Evolutionary conservation across 1,140 invertebrate genomes (phyloP).

Genomic region (Ylistrum balloti): DNA sequence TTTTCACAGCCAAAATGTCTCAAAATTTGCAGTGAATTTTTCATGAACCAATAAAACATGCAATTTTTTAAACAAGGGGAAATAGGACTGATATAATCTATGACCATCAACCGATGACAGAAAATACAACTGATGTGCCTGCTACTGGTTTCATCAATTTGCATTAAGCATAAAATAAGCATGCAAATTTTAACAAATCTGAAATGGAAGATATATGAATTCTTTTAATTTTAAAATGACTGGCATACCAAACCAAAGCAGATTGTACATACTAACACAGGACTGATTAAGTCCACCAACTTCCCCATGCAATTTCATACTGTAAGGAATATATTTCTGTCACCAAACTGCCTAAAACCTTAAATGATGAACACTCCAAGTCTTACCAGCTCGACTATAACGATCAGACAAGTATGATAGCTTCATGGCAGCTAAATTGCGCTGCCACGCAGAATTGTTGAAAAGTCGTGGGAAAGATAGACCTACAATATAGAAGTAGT

Average conservation of each 20-base stretch:
- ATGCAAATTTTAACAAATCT: no score
- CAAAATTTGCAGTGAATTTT: no score
- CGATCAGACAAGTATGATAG: constrained; percentile 59
- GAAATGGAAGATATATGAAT: not conserved
- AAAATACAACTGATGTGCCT: not conserved
- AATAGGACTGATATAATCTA: no score
- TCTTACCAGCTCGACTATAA: constrained; percentile 59
- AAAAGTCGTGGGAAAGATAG: constrained; percentile 68
- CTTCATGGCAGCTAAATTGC: constrained; percentile 63
- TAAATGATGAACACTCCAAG: not conserved
- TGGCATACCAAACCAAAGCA: not conserved
- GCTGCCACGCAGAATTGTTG: constrained; percentile 74
- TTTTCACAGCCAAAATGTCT: no score
- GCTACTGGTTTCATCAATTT: not conserved
- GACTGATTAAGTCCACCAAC: not conserved
- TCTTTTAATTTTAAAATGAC: not conserved
- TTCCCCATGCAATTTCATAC: not conserved
- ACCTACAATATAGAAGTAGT: constrained; percentile 71
- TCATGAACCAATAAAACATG: no score
- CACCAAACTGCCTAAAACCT: constrained; percentile 25
- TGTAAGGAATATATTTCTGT: not conserved
- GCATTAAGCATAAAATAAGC: no score
- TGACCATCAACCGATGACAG: not conserved
- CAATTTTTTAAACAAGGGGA: no score
- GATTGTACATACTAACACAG: not conserved